Base-by-base conservation (phyloP, 2,888 invertebrate genomes). In the Coleophora flavipennella region DNA sequence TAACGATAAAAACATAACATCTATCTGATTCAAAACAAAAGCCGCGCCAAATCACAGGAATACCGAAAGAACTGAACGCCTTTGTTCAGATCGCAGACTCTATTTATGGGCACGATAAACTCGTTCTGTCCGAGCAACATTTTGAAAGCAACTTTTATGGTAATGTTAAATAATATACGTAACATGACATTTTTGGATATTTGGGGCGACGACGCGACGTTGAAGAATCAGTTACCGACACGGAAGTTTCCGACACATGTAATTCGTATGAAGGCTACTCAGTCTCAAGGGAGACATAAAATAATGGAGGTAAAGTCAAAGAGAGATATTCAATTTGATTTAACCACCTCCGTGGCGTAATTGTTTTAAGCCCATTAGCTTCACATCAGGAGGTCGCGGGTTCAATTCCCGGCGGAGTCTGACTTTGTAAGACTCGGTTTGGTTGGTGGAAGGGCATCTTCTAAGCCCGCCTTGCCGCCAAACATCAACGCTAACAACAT, bases 191-290 rank as follows among this genome's bases (percentile, higher is more conserved):
- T 57, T 60, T 55, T 54, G 46, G 45, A 39, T 47, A 55, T 57
- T 58, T 54, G 43, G 53, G 55, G 47, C 50, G 49, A 54, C 42
- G 49, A 53, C 55, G 47, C 50, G 49, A 54, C 42, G 49, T 50
- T 38, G 49, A 50, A 48, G 52, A 47, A 42, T 45, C 40, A 33
- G 26, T 20, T 33, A 20, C 27, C 28, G 53, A 66, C 51, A 50
- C 71, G 73, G 74, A 74, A 73, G 63, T 57, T 51, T 57, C 45
- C 47, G 51, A 48, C 54, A 52, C 52, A 6, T n/a, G 53, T 56
- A 61, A 64, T 57, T 55, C 52, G 54, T 63, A 55, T 59, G 64
- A 72, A 71, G 67, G 70, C 55, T 64, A 53, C 50, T 53, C 55
- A 48, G 53, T 50, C 55, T 70, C 71, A 73, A 20, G 20, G 20